Evolutionary conservation across 2,797 vertebrate species (phyloP).

Genomic region (Centroberyx gerrardi): DNA sequence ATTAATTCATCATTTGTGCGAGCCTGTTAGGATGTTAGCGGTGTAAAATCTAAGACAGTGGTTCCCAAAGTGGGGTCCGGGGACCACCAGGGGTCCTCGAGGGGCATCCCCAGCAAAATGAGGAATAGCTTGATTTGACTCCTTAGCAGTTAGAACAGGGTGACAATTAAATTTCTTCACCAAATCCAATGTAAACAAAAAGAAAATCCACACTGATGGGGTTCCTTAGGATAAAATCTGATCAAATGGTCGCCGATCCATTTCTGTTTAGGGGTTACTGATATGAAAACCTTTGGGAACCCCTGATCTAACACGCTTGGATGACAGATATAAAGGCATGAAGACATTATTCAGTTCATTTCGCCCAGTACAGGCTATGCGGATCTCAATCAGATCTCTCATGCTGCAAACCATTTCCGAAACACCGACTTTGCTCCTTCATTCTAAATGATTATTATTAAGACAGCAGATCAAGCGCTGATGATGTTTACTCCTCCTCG

Average conservation of each 20-base stretch:
- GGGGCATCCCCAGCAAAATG: no score
- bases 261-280: no score
- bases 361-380: constrained; percentile 14
- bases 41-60: no score
- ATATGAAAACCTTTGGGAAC: not conserved
- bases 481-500: constrained; percentile 63
- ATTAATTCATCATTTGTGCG: no score
- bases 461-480: constrained; percentile 47
- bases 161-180: not conserved
- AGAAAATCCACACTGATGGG: constrained; percentile 49
- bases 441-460: constrained; percentile 27
- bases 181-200: not conserved
- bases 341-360: not conserved
- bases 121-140: no score
- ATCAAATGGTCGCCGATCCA: no score
- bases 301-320: not conserved
- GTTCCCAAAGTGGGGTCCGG: no score
- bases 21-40: no score
- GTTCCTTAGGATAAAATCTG: not conserved
- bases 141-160: no score
- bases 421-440: not conserved
- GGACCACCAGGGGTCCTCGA: no score
- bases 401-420: constrained; percentile 9
- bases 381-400: constrained; percentile 25
- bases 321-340: not conserved